Conservation (phyloP, 2,888 invertebrate species). For the Drosophila limbata region DNA sequence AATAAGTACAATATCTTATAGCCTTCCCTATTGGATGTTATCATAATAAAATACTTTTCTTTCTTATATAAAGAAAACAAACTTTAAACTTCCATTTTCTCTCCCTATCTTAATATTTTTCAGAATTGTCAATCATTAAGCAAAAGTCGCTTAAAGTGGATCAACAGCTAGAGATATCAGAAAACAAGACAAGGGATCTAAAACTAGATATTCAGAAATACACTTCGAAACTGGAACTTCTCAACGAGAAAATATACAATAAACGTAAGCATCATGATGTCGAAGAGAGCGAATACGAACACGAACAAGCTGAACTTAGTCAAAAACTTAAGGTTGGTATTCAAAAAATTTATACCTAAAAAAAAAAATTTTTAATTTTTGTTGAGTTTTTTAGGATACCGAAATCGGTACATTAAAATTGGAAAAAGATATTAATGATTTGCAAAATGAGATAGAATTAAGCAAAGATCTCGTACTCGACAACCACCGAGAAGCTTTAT, state of each 20-base stretch:
- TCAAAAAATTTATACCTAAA: background rate
- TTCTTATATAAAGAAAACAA: no score
- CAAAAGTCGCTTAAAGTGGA: conserved; percentile 91
- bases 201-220: conserved; percentile 87
- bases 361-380: background rate
- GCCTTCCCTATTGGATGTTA: no score
- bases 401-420: conserved; percentile 89
- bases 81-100: no score
- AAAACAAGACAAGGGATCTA: conserved; percentile 87
- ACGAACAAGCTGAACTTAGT: conserved; percentile 86
- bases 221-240: conserved; percentile 87
- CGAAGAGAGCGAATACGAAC: conserved; percentile 87
- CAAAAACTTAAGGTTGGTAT: conserved; percentile 86
- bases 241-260: conserved; percentile 87
- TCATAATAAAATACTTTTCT: no score
- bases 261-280: conserved; percentile 86
- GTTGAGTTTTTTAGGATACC: conserved; percentile 86
- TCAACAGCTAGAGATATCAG: conserved; percentile 87
- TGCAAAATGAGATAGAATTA: conserved; percentile 89
- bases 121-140: conserved; percentile 87
- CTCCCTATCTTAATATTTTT: background rate
- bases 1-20: no score
- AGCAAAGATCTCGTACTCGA: conserved; percentile 87
- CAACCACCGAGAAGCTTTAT: conserved; percentile 89
- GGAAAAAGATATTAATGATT: conserved; percentile 89